Percentiles rank a stretch among this genome's conserved stretches.
phyloP scores from a whole-genome alignment of 2,888 invertebrate species.

The Bruchidius siliquastri region DNA sequence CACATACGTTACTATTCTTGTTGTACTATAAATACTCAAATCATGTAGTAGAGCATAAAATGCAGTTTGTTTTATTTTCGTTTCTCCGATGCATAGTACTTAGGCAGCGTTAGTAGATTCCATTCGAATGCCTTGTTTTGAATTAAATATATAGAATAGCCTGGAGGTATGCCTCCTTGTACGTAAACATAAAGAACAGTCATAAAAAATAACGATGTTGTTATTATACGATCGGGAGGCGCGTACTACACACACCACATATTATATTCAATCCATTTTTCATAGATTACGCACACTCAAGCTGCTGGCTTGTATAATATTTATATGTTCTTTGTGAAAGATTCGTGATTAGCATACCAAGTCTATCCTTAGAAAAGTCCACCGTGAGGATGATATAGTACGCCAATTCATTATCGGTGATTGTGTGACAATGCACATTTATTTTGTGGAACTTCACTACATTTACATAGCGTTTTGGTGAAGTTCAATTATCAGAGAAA shows the following conservation, averaged over 20 bases:
- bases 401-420: background rate
- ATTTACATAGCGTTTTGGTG: too few species aligned
- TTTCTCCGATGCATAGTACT: background rate
- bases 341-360: background rate
- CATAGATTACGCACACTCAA: background rate
- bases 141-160: background rate
- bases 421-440: background rate
- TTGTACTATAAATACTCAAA: too few species aligned
- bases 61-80: background rate
- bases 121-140: background rate
- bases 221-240: background rate
- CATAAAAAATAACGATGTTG: background rate
- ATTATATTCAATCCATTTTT: background rate
- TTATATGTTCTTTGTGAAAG: background rate
- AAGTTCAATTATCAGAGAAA: too few species aligned
- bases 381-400: background rate
- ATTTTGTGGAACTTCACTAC: too few species aligned
- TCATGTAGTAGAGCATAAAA: too few species aligned
- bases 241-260: background rate
- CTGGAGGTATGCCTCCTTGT: background rate
- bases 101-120: background rate
- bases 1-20: too few species aligned
- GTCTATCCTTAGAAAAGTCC: background rate
- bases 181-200: background rate
- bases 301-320: background rate